A percentile compares a stretch with the other conserved stretches of the same genome.
Evolutionary conservation across 2,888 invertebrate genomes (phyloP).

Genomic region (Drosophila merina): DNA sequence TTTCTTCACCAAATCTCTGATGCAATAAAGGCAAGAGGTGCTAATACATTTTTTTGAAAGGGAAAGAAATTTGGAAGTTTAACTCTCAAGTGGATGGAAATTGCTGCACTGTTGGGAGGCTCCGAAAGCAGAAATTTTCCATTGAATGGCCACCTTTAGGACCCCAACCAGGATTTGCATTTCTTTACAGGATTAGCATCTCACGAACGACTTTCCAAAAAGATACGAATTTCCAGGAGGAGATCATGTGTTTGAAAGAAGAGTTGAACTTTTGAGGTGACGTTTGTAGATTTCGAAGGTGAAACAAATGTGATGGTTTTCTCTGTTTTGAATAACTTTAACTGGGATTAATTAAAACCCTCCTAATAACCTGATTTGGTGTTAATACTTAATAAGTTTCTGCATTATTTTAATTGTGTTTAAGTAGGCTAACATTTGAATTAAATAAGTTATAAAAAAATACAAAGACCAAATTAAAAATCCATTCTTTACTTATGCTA

Average conservation of each 20-base stretch:
- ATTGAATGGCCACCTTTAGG: background rate
- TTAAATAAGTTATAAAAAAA: constrained; percentile 16
- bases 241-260: constrained; percentile 17
- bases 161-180: constrained; percentile 37
- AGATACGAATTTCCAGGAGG: constrained; percentile 8
- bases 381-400: background rate
- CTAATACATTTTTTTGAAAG: constrained; percentile 21
- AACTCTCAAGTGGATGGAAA: constrained; percentile 6
- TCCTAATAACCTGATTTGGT: background rate
- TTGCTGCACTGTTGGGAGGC: background rate
- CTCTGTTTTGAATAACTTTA: background rate
- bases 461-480: constrained; percentile 9
- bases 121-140: constrained; percentile 6
- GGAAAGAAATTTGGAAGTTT: constrained; percentile 12
- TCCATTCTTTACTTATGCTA: background rate
- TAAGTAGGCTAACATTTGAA: background rate
- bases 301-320: background rate
- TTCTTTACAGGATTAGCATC: constrained; percentile 40
- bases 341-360: background rate
- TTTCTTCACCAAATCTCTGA: constrained; percentile 31
- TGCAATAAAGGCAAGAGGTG: constrained; percentile 23
- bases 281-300: constrained; percentile 19
- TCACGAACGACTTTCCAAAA: constrained; percentile 36
- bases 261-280: constrained; percentile 18
- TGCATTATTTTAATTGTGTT: background rate